Base-by-base conservation (phyloP, 1,140 invertebrate species). In the Camponotus floridanus region DNA sequence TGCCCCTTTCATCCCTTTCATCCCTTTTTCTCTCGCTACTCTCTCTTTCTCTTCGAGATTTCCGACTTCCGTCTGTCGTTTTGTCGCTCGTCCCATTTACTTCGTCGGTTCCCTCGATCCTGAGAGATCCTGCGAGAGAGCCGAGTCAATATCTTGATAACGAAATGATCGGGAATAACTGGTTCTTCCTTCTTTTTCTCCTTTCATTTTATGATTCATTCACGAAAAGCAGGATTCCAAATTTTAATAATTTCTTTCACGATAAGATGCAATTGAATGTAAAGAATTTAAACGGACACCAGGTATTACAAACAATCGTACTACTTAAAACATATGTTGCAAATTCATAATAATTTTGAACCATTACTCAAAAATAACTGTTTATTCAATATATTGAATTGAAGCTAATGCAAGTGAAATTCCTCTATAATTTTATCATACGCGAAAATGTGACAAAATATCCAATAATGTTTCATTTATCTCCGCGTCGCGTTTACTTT, bases 41-140 rank as follows among this genome's bases (percentile, higher is more conserved):
- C 48, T 15, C 48, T 51, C 11, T 51, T 15, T 15, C 48, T 51
- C 68, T 36, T 21, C 57, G 15, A 13, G 31, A 62, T 81, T 51
- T 45, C 51, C 61, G 62, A 78, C 62, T 85, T 85, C 61, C 31
- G 59, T n/a, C 26, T 45, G 45, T 65, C 73, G 59, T 85, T 85
- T 85, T 65, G 15, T 76, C 73, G 42, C 48, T 45, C 73, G 62
- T 85, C 67, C 62, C 83, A 78, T 85, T 78, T 85, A 85, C 62
- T 78, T 65, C 15, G 33, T 36, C 42, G 21, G 6, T 67, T 45
- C 18, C 36, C 33, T n/a, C 61, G 48, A 70, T 70, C 57, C 64
- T n/a, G 64, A 18, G 0, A 59, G 78, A 70, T 26, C 9, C n/a
- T 48, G 42, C 5, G 45, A 21, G 33, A 70, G 33, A 70, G 36